These are phyloP conservation scores for Eupristina koningsbergeri DNA, from an alignment of 1,140 invertebrate species.

Conservation along the genomic window DNA sequence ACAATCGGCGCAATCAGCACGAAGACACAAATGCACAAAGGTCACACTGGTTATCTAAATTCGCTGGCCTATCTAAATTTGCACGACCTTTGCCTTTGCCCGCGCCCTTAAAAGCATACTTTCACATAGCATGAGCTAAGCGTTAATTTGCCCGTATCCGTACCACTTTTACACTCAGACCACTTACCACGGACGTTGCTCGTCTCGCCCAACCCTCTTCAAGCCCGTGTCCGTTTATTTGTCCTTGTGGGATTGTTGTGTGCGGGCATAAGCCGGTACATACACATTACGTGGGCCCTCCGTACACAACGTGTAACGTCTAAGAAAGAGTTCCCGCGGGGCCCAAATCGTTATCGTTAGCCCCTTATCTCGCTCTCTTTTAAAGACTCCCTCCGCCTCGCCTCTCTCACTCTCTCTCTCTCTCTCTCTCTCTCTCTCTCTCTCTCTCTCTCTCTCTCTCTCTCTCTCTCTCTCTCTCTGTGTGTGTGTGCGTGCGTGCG, in stretches of 20 bases:
- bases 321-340: slow-evolving; percentile 68
- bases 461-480: no score
- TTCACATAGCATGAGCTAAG: slow-evolving; percentile 33
- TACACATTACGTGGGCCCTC: slow-evolving; percentile 1
- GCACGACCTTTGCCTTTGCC: background rate
- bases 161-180: background rate
- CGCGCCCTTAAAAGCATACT: slow-evolving; percentile 3
- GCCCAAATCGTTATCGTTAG: slow-evolving; percentile 67
- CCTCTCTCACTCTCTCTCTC: no score
- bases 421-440: no score
- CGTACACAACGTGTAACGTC: slow-evolving; percentile 42
- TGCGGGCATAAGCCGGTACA: background rate
- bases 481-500: background rate
- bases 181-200: background rate
- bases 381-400: slow-evolving; percentile 55
- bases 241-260: no score
- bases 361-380: slow-evolving; percentile 62
- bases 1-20: no score
- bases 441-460: no score
- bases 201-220: no score
- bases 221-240: no score
- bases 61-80: no score
- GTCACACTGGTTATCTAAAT: no score
- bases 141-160: slow-evolving; percentile 22
- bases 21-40: no score